Base-by-base conservation (phyloP, 1,140 invertebrate species). In the Lithobius niger region DNA sequence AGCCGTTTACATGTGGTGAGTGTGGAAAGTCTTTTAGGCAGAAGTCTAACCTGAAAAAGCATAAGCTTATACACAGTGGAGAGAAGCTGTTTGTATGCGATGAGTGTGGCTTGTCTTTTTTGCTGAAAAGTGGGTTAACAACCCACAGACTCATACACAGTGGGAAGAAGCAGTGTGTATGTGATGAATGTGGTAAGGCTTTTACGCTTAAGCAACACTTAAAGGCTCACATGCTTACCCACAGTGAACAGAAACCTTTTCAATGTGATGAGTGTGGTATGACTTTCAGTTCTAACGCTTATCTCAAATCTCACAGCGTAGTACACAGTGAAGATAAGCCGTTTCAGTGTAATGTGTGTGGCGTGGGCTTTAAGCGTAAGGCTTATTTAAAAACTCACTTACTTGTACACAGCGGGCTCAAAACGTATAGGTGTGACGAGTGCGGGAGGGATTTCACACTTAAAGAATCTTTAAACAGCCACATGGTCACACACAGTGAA, bases 161-260 rank as follows among this genome's bases (percentile, higher is more conserved):
- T n/a, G n/a, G n/a, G n/a, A n/a, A n/a, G n/a, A n/a, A n/a, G n/a
- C n/a, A n/a, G n/a, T n/a, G n/a, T n/a, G n/a, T n/a, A n/a, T 71
- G 69, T 57, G 53, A 51, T 16, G 24, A 65, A 16, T 71, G 69
- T 61, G 27, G 53, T 36, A 70, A 69, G 52, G 66, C 64, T 0
- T 70, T 70, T 60, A 64, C 68, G 1, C 67, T 65, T 3, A 66
- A 67, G 1, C 64, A 65, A 15, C 66, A 69, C 52, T 59, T 70
- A 13, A 59, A 62, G 25, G 64, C 60, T 40, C 69, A 70, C 25
- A 16, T 26, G 49, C 25, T 1, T 16, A 1, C 26, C 1, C 49
- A 51, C 3, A 22, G 19, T 6, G 31, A n/a, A n/a, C 6, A 36
- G 31, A 36, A 36, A 36, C 31, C 31, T 36, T 36, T 10, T 36